Conservation (phyloP, 1,140 invertebrate genomes). For the Brachionus koreanus region DNA sequence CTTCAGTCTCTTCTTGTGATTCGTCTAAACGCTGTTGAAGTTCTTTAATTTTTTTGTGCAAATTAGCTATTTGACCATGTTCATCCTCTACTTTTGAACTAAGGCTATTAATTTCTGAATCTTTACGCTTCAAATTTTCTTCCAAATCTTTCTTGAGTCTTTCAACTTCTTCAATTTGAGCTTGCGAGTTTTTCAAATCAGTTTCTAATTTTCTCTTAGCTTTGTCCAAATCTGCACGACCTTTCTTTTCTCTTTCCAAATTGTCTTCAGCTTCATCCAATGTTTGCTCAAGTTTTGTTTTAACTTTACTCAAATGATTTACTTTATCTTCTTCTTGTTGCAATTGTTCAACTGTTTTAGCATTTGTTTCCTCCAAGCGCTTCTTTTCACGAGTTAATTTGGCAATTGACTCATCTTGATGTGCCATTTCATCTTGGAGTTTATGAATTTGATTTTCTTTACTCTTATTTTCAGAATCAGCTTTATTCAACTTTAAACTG, state of each 20-base stretch:
- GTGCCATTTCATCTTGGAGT: slow-evolving; percentile 77
- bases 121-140: slow-evolving; percentile 73
- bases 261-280: no score
- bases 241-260: no score
- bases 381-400: no score
- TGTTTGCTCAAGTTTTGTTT: slow-evolving; percentile 95
- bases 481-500: slow-evolving; percentile 81
- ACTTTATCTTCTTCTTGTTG: slow-evolving; percentile 99
- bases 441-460: slow-evolving; percentile 99
- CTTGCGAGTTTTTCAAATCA: no score
- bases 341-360: no score
- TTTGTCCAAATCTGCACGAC: no score
- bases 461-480: slow-evolving; percentile 84
- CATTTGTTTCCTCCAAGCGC: no score
- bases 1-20: slow-evolving; percentile 93
- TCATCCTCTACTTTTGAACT: no score
- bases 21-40: slow-evolving; percentile 78
- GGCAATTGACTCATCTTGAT: slow-evolving; percentile 98
- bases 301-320: slow-evolving; percentile 98
- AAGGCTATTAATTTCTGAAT: slow-evolving; percentile 89
- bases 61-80: no score
- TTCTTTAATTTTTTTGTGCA: slow-evolving; percentile 98
- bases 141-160: no score
- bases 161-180: no score
- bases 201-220: no score